Percentiles rank a stretch among this genome's conserved stretches.
These are phyloP conservation scores for Casuarius casuarius DNA, from an alignment of 2,113 vertebrate genomes.

Conservation along the genomic window DNA sequence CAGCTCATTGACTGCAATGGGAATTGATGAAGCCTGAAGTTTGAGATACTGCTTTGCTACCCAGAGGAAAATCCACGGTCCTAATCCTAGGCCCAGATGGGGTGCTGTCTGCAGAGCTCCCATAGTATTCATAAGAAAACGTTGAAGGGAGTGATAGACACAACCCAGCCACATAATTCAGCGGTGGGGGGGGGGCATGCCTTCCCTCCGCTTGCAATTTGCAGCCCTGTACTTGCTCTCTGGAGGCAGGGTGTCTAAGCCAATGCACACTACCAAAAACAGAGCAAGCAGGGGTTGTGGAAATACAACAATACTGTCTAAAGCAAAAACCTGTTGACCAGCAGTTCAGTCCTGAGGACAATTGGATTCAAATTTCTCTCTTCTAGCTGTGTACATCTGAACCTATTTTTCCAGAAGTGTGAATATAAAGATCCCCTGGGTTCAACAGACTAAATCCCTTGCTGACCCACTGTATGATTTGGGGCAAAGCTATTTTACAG, in stretches of 20 bases:
- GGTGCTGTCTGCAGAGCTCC: neutral
- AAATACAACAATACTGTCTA: neutral
- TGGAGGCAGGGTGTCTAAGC: neutral
- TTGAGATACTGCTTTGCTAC: neutral
- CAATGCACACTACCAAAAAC: neutral
- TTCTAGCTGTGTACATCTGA: neutral
- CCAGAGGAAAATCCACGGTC: neutral
- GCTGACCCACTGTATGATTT: neutral
- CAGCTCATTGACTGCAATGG: neutral
- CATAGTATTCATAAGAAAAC: fast-evolving
- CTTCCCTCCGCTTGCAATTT: neutral
- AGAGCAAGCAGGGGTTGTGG: neutral
- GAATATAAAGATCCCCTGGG: neutral
- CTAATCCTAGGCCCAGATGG: neutral
- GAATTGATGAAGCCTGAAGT: neutral
- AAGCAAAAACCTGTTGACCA: neutral
- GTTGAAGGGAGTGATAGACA: neutral
- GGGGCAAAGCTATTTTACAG: neutral
- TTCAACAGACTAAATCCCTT: neutral
- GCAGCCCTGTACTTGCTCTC: neutral
- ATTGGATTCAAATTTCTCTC: neutral
- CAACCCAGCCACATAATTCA: fast-evolving
- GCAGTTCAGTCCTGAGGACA: neutral
- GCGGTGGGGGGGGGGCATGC: neutral
- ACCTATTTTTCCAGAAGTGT: neutral